Evolutionary conservation across 92 coral and sea anemone species (phyloP), one percentile per base, ranked within the genome.

Genomic region (Phenganax stokvisi): DNA sequence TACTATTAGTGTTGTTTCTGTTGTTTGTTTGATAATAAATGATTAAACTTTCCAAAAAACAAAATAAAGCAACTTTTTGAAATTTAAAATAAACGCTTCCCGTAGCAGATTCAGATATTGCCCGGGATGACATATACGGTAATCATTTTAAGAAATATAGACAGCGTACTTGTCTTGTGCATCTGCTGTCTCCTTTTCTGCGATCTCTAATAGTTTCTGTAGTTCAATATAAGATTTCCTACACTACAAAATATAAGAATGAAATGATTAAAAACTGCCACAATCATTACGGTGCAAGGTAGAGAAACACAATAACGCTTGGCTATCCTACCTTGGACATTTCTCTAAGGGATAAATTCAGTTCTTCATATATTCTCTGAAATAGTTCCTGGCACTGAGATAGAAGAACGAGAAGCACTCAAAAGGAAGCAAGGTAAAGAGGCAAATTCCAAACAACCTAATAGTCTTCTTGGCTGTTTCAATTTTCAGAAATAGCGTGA

Each of bases 161-260:
- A 20, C 25, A 20, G 25, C 97, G 63, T 85, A 93, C 98, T 93
- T 93, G 81, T 93, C 97, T 58, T 93, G 97, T 44, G 98, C 98
- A 51, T 93, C 98, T 31, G 89, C 97, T 1, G 94, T 91, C 76
- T 93, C 97, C 74, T 93, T 96, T 31, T 93, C 72, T 9, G 98
- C 97, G 9, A 89, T 96, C 85, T 92, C 94, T 1, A 94, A 91
- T 73, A 90, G 86, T 82, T 93, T 93, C 81, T 93, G 94, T 77
- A 89, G 79, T 67, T 90, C 98, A 76, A 92, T 89, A 51, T 93
- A 93, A 31, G 85, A 85, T 75, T 93, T 93, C 80, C 92, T 91
- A 55, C 94, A 88, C 98, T 93, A 81, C 8, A 76, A 20, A 70
- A 74, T n/a, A 58, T 64, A 54, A 9, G 29, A 70, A 57, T 8